Evolutionary conservation across 2,888 invertebrate species (phyloP).

Genomic region (Drosophila kambysellisi): DNA sequence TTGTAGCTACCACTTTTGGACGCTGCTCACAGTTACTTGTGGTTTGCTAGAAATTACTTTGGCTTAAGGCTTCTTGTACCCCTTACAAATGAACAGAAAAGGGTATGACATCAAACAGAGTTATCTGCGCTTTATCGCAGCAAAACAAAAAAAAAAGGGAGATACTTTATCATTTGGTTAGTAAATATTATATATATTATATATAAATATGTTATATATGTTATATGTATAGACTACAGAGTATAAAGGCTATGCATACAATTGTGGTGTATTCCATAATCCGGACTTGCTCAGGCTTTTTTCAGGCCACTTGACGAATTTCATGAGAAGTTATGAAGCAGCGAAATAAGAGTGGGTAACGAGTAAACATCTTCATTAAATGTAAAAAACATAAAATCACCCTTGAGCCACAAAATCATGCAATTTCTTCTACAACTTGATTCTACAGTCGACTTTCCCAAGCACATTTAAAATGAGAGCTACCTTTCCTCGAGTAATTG

Average conservation of each 20-base stretch:
- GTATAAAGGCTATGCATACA: too few species aligned
- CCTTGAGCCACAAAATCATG: not conserved
- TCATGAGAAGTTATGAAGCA: not conserved
- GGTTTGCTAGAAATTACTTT: conserved; percentile 75
- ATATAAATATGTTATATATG: too few species aligned
- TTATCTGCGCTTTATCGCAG: not conserved
- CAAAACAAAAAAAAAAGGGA: not conserved
- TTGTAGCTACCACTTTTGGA: conserved; percentile 47
- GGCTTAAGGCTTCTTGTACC: conserved; percentile 46
- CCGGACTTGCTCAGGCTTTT: not conserved
- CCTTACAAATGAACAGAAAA: not conserved
- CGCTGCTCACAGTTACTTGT: conserved; percentile 55
- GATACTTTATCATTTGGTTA: too few species aligned
- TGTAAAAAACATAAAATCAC: not conserved
- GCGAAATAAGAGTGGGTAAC: not conserved
- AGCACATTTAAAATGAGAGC: not conserved
- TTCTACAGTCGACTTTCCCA: not conserved
- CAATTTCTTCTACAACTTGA: not conserved
- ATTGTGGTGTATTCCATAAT: not conserved
- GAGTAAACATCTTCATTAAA: not conserved
- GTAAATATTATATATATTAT: too few species aligned
- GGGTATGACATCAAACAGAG: not conserved
- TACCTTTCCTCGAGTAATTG: not conserved
- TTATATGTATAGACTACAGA: not conserved
- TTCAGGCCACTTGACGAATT: not conserved